A percentile compares a stretch with the other conserved stretches of the same genome.
These are phyloP conservation scores for Macaria liturata DNA, from an alignment of 2,888 invertebrate species.

Conservation along the genomic window DNA sequence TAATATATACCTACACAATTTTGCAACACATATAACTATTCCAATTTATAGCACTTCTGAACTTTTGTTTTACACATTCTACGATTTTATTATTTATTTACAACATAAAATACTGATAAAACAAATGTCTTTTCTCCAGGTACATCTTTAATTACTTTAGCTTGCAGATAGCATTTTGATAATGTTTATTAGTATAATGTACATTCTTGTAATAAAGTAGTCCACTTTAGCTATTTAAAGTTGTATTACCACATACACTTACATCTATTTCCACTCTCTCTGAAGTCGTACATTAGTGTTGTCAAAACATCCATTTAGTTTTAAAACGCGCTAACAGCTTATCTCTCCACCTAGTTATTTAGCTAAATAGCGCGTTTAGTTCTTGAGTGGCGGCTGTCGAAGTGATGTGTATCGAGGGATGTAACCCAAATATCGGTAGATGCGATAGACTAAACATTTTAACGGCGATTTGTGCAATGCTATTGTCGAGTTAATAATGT, in stretches of 20 bases:
- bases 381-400: slow-evolving; percentile 30
- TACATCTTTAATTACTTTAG: no score
- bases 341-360: slow-evolving; percentile 8
- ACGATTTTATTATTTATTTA: slow-evolving; percentile 7
- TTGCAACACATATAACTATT: no score
- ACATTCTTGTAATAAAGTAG: no score
- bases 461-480: slow-evolving; percentile 35
- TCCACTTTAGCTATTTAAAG: not conserved
- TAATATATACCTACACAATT: no score
- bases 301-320: slow-evolving; percentile 18
- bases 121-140: no score
- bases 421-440: slow-evolving; percentile 44
- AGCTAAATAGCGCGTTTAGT: slow-evolving; percentile 6
- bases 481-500: slow-evolving; percentile 35
- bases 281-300: slow-evolving; percentile 7
- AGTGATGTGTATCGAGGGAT: slow-evolving; percentile 31
- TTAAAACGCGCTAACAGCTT: slow-evolving; percentile 5
- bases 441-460: slow-evolving; percentile 53
- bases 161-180: no score
- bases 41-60: not conserved
- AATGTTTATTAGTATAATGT: no score
- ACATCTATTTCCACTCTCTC: not conserved
- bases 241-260: no score
- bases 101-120: slow-evolving; percentile 1
- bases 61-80: slow-evolving; percentile 3